These are phyloP conservation scores for Choloepus didactylus DNA, from an alignment of 2,797 vertebrate genomes.

Conservation along the genomic window DNA sequence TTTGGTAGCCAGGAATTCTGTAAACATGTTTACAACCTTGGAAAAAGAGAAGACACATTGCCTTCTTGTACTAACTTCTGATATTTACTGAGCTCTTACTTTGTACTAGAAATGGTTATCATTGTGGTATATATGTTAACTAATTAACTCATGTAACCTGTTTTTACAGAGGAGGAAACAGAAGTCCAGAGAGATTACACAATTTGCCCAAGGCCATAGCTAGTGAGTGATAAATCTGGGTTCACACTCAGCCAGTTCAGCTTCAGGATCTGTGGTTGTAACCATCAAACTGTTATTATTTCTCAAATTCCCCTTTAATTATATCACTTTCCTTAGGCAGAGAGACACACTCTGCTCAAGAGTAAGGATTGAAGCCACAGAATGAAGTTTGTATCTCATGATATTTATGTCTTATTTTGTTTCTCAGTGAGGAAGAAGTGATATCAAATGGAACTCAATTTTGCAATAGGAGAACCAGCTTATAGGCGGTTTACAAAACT, in stretches of 20 bases:
- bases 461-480: conserved; percentile 56
- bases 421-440: conserved; percentile 33
- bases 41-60: not conserved
- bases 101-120: conserved; percentile 12
- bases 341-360: not conserved
- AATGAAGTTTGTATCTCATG: conserved; percentile 23
- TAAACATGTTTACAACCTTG: conserved; percentile 27
- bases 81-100: not conserved
- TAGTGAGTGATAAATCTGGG: not conserved
- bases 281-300: not conserved
- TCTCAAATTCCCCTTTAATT: not conserved
- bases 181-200: not conserved
- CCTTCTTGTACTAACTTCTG: conserved; percentile 5
- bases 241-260: not conserved
- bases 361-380: not conserved
- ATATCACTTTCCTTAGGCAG: conserved; percentile 22
- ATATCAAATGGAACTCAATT: conserved; percentile 53
- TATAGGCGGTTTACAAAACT: conserved; percentile 50
- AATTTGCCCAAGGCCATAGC: not conserved
- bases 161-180: conserved; percentile 33
- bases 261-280: not conserved
- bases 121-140: not conserved
- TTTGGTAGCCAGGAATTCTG: conserved; percentile 28
- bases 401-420: conserved; percentile 69
- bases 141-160: conserved; percentile 5